phyloP scores from a whole-genome alignment of 2,888 invertebrate genomes.

The Deroplatys truncata region DNA sequence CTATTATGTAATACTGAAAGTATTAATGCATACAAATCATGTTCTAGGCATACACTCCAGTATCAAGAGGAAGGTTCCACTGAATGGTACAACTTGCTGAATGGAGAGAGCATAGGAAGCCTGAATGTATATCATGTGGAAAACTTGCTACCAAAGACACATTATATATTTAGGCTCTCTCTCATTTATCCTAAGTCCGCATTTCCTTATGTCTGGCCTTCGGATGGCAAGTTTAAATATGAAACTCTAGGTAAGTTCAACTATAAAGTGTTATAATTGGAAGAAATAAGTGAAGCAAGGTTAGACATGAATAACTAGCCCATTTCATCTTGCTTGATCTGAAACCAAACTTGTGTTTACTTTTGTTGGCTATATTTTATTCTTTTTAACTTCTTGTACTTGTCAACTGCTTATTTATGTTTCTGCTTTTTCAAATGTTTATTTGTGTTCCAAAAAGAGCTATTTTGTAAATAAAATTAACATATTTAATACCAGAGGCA shows the following conservation, averaged over 20 bases:
- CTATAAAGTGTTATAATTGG: background rate
- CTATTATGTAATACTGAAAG: too few relatives aligned
- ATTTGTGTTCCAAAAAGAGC: too few relatives aligned
- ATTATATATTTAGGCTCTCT: conserved; percentile 69
- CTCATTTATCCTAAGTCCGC: conserved; percentile 56
- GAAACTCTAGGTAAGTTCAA: conserved; percentile 64
- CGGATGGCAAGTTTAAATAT: conserved; percentile 64
- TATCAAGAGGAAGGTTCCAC: conserved; percentile 49
- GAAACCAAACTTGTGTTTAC: too few relatives aligned
- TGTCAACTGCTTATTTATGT: too few relatives aligned
- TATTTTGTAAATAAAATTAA: too few relatives aligned
- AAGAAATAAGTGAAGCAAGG: too few relatives aligned
- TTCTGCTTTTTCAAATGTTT: too few relatives aligned
- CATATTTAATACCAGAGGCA: too few relatives aligned
- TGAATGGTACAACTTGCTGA: conserved; percentile 40
- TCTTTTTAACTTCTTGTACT: too few relatives aligned
- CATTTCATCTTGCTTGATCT: too few relatives aligned
- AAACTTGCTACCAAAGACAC: conserved; percentile 65
- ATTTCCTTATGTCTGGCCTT: conserved; percentile 66
- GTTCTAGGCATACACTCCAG: conserved; percentile 45
- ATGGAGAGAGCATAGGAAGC: background rate
- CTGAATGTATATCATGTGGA: conserved; percentile 33
- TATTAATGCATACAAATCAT: background rate
- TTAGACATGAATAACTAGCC: too few relatives aligned
- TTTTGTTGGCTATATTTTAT: too few relatives aligned